These are phyloP conservation scores for Ruditapes philippinarum DNA, from an alignment of 1,140 invertebrate genomes.

Conservation along the genomic window DNA sequence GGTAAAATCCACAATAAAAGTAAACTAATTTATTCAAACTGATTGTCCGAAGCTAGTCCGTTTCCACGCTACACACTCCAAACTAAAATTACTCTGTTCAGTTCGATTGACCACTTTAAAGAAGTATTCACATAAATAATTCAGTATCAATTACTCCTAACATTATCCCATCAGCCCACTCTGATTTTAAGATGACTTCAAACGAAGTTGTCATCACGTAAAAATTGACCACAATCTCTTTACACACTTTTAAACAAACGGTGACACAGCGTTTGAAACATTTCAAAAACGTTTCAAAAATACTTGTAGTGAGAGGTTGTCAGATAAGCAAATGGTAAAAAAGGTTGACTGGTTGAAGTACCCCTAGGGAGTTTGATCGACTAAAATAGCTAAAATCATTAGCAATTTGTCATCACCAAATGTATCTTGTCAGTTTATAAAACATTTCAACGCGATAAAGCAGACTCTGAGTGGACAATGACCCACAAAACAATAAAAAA, in stretches of 20 bases:
- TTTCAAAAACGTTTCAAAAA: constrained; percentile 11
- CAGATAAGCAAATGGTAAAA: not conserved
- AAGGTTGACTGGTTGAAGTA: not conserved
- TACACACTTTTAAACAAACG: constrained; percentile 2
- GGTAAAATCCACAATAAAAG: too few species aligned
- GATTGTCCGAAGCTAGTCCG: too few species aligned
- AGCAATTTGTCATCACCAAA: not conserved
- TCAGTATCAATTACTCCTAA: not conserved
- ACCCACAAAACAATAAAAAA: not conserved
- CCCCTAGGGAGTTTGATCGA: not conserved
- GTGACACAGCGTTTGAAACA: not conserved
- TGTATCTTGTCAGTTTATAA: constrained; percentile 10
- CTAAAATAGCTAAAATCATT: not conserved
- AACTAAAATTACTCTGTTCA: not conserved
- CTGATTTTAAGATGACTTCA: constrained; percentile 16
- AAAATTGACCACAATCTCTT: constrained; percentile 6
- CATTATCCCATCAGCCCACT: not conserved
- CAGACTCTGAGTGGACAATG: constrained; percentile 4
- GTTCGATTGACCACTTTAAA: not conserved
- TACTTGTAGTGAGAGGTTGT: not conserved
- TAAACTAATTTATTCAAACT: too few species aligned
- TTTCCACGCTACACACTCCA: too few species aligned
- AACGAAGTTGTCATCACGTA: not conserved
- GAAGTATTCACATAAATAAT: not conserved
- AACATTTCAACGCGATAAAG: not conserved